Base-by-base conservation (phyloP, 2,888 invertebrate species). In the Lysandra bellargus region DNA sequence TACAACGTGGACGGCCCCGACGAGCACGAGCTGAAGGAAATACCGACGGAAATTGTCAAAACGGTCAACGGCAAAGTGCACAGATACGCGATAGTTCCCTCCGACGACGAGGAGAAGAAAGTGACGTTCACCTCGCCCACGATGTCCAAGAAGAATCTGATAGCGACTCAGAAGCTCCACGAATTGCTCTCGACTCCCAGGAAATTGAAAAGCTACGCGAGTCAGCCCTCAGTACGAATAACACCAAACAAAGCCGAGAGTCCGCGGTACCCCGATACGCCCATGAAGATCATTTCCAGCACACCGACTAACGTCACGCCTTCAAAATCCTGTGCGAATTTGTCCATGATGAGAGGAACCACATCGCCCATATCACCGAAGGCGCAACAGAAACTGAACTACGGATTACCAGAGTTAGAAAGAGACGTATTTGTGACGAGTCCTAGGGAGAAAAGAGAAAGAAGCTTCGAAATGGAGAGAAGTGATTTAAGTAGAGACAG, bases 111-210 rank as follows among this genome's bases (percentile, higher is more conserved):
- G 12, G 94, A 94, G 80, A 85, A 91, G 86, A 86, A 91, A 89
- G 91, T 89, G 0, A 95, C 90, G 0, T 95, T 89, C 84, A 91
- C 90, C 74, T 92, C 87, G 0, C 91, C 91, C 0, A 88, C 89
- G 40, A 95, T 95, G 88, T 95, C 95, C 1, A 89, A 95, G 78
- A 95, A 95, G 84, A 96, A 96, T 87, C 90, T 96, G 0, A 95
- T 95, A 37, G 97, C 97, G 0, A 97, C 97, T 0, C 97, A 97
- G 85, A 97, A 97, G 84, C 89, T 97, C 0, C 97, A 97, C 87
- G 97, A 97, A 84, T 87, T 97, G 3, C 86, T 97, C 0, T 96
- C 96, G 1, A 97, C 97, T 0, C 97, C 97, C 0, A 94, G 96
- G 40, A 97, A 97, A 85, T 79, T 95, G 82, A 89, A 95, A 84